A percentile compares a stretch with the other conserved stretches of the same genome.
These are phyloP conservation scores for Lordiphosa collinella DNA, from an alignment of 1,140 invertebrate species.

Conservation along the genomic window DNA sequence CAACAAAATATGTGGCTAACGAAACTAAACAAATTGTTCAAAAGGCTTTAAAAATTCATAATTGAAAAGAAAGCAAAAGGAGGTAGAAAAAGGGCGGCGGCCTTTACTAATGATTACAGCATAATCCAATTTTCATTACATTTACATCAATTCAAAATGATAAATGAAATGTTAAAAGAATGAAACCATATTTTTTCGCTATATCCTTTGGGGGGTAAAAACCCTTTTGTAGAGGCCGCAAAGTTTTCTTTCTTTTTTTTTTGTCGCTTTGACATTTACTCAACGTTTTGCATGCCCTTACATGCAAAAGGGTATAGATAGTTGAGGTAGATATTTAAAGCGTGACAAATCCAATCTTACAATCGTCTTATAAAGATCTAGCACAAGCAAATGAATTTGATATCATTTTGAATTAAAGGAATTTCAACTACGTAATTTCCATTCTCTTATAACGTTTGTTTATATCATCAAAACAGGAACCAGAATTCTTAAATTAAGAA, in stretches of 20 bases:
- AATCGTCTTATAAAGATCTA: no score
- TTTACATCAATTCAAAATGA: constrained; percentile 64
- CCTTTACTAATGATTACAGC: constrained; percentile 55
- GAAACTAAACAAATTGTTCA: constrained; percentile 5
- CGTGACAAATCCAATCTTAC: no score
- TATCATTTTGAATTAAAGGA: no score
- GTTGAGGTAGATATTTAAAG: no score
- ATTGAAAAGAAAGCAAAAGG: constrained; percentile 3
- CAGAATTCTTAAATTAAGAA: no score
- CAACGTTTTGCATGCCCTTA: constrained; percentile 3
- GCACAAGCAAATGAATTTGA: no score
- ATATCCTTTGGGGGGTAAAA: constrained; percentile 20
- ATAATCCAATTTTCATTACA: constrained; percentile 74
- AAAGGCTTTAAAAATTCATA: constrained; percentile 19
- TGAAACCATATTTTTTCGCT: constrained; percentile 35
- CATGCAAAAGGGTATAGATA: no score
- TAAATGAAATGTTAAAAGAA: constrained; percentile 73
- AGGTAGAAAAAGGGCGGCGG: constrained; percentile 15
- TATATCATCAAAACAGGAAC: no score
- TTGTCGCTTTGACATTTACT: constrained; percentile 19
- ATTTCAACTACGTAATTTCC: no score
- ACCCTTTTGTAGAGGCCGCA: constrained; percentile 16
- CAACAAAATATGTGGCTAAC: constrained; percentile 48
- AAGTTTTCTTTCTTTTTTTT: constrained; percentile 29
- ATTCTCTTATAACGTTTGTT: no score